A percentile compares a stretch with the other conserved stretches of the same genome.
These are phyloP conservation scores for Rhagophthalmus giganteus DNA, from an alignment of 2,888 invertebrate species.

Conservation along the genomic window DNA sequence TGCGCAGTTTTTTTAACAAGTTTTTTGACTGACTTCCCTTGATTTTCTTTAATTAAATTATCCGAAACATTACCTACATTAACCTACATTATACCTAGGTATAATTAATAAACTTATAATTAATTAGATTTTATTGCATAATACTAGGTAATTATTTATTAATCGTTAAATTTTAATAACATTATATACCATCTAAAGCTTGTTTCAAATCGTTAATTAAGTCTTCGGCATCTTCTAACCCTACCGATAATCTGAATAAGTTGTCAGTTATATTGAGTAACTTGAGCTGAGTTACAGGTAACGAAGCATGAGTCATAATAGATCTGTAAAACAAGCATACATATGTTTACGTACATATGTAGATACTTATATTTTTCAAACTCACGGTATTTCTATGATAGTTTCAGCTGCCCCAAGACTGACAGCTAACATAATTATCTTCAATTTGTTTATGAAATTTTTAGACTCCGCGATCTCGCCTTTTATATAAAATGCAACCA, in stretches of 20 bases:
- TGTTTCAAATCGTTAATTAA: slow-evolving; percentile 80
- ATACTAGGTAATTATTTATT: no score
- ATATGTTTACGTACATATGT: background rate
- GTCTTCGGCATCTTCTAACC: slow-evolving; percentile 85
- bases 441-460: slow-evolving; percentile 70
- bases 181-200: slow-evolving; percentile 64
- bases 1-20: no score
- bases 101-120: no score
- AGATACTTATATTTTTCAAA: no score
- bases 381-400: slow-evolving; percentile 87
- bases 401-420: slow-evolving; percentile 92
- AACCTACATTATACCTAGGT: no score
- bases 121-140: no score
- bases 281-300: slow-evolving; percentile 74
- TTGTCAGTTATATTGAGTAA: slow-evolving; percentile 70
- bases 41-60: no score
- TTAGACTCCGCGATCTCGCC: slow-evolving; percentile 71
- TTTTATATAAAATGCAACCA: slow-evolving; percentile 82
- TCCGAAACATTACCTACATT: no score
- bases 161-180: no score
- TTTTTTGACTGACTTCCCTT: no score
- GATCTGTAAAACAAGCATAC: slow-evolving; percentile 61
- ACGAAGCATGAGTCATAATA: slow-evolving; percentile 93
- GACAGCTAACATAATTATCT: slow-evolving; percentile 82
- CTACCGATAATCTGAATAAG: slow-evolving; percentile 85